Evolutionary conservation across 1,140 invertebrate genomes (phyloP).

Genomic region (Eupristina koningsbergeri): DNA sequence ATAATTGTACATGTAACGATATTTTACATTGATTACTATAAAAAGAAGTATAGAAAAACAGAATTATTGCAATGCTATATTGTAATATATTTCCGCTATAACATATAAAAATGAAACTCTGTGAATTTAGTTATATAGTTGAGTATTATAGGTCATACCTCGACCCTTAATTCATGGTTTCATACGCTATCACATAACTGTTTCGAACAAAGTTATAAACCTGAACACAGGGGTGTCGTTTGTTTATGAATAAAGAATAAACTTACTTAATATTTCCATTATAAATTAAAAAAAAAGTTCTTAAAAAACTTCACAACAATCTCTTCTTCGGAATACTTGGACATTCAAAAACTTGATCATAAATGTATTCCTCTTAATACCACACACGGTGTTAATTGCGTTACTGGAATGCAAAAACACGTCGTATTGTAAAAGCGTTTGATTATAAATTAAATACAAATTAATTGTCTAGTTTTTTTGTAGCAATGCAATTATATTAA

Average conservation of each 20-base stretch:
- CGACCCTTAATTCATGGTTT: constrained; percentile 1
- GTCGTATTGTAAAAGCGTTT: no score
- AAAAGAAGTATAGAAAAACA: no score
- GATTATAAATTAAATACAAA: no score
- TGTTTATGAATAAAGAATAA: not conserved
- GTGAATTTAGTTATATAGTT: not conserved
- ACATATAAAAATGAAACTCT: not conserved
- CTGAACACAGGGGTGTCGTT: not conserved
- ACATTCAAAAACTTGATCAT: not conserved
- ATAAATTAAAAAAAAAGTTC: not conserved
- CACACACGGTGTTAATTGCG: no score
- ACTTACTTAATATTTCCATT: not conserved
- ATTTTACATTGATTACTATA: no score
- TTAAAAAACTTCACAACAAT: not conserved
- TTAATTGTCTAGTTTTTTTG: no score
- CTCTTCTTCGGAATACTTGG: not conserved
- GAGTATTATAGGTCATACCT: not conserved
- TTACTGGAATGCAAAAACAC: no score
- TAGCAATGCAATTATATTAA: no score
- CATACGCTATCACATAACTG: not conserved
- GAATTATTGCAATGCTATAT: no score
- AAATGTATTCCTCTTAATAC: not conserved
- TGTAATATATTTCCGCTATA: not conserved
- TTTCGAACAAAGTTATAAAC: not conserved
- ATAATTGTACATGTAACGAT: no score